Base-by-base conservation (phyloP, 2,797 vertebrate genomes). In the Hipposideros larvatus region DNA sequence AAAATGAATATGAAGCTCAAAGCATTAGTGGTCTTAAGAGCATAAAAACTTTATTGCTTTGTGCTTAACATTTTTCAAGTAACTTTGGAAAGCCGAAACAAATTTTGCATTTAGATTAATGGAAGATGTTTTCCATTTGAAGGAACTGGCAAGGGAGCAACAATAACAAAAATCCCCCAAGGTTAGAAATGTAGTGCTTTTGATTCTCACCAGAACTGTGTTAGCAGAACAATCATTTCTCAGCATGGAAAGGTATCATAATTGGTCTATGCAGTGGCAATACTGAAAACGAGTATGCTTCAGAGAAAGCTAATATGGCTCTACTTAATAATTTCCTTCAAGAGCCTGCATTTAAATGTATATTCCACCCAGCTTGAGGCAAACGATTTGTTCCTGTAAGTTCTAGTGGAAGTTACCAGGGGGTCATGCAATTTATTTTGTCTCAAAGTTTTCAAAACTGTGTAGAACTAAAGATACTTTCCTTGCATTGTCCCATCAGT, bases 101-200 rank as follows among this genome's bases (percentile, higher is more conserved):
- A 98, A 98, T 99, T 99, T 98, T 99, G 98, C 98, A 99, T 99
- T 99, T 99, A 99, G 98, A 99, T 99, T 98, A 99, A 99, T 99
- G 98, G 98, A 98, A 98, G 98, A 98, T 98, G 98, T 98, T 98
- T 99, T 99, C 98, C 98, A 98, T 98, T 98, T 98, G 98, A 98
- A 98, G 98, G 97, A 98, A 98, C 98, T 98, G 98, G 98, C 98
- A 98, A 98, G 98, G 97, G 98, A 98, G 95, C 98, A 98, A 98
- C 98, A 98, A 98, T 98, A 98, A 98, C 97, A 98, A 97, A 98
- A 98, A 98, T 99, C 98, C 98, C 98, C 98, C 98, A 98, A 99
- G 98, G 98, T 99, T 99, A 98, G 98, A 98, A 98, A 98, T 98
- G 98, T 98, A 98, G 98, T 98, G 98, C 98, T 98, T 99, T 98